These are phyloP conservation scores for Pegoplata infirma DNA, from an alignment of 2,888 invertebrate genomes.

Conservation along the genomic window DNA sequence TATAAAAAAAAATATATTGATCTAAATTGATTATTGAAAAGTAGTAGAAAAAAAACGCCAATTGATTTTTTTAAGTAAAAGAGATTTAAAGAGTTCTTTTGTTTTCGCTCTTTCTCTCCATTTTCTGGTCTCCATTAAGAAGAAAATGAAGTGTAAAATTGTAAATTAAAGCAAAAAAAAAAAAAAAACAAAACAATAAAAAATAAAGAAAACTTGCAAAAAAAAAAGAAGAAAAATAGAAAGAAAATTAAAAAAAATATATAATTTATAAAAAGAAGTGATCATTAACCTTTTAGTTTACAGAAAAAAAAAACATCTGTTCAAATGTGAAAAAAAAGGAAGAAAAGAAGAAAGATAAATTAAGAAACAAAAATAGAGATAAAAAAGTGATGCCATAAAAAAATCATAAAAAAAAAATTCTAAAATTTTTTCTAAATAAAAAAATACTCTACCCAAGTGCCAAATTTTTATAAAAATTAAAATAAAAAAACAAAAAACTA, in stretches of 20 bases:
- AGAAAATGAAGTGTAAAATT: constrained; percentile 51
- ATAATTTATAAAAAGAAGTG: constrained; percentile 46
- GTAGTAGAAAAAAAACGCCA: background rate
- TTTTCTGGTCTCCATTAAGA: background rate
- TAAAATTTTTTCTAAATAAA: constrained; percentile 4
- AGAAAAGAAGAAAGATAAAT: background rate
- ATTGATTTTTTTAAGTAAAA: background rate
- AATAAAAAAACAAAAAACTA: background rate
- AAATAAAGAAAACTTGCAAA: background rate
- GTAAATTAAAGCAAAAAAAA: constrained; percentile 9
- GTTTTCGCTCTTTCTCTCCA: background rate
- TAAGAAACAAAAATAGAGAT: constrained; percentile 11
- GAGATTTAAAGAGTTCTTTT: constrained; percentile 10
- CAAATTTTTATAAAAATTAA: constrained; percentile 29
- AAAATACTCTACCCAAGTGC: constrained; percentile 12
- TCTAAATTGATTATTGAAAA: constrained; percentile 8
- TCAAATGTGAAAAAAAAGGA: constrained; percentile 10
- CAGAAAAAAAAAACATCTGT: constrained; percentile 47
- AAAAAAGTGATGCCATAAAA: constrained; percentile 35
- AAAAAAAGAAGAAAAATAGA: constrained; percentile 36
- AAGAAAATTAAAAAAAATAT: constrained; percentile 46
- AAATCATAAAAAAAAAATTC: constrained; percentile 3
- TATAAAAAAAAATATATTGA: background rate
- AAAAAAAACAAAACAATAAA: no score
- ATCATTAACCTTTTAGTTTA: constrained; percentile 61